Evolutionary conservation across 2,888 invertebrate species (phyloP), one percentile per base, ranked within the genome.

Genomic region (Pseudococcus viburni): DNA sequence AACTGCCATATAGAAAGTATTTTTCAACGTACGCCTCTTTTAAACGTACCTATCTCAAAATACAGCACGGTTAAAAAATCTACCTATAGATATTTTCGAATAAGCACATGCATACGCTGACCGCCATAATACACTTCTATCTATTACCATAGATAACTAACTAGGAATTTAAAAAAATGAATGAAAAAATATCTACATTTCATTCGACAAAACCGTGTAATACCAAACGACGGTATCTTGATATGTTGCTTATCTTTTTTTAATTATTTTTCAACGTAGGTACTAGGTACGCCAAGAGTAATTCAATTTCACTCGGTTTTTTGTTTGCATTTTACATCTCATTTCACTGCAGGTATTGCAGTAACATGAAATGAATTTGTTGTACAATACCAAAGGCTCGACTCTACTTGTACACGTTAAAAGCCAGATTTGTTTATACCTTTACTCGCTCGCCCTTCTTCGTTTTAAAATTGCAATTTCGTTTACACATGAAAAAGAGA

Each of bases 1-100:
- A 80, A 80, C 26, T 73, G 26, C 33, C 42, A 80, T 19, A 80
- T 80, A 80, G 80, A 42, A 80, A 73, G 73, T 73, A n/a, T 80
- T 42, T 80, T 80, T n/a, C 80, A 80, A 80, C 42, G 6, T 42
- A 17, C 19, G 2, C 26, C 33, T 73, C 15, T 73, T 1, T 33
- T 15, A 73, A 33, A 73, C 64, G 11, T 73, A 73, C 26, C 15
- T 73, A 73, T 73, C 15, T 73, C 68, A 73, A 33, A 33, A 33
- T 33, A 33, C 26, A 73, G 11, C 6, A 73, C 64, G 59, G 19
- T 33, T 5, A 33, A 73, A 73, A 73, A 26, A 73, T 73, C 33
- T 73, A 73, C 68, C 68, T 73, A 73, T 33, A 33, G 26, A 3
- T 73, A 26, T 73, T 73, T 73, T n/a, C 68, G 19, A 59, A 59